A percentile compares a stretch with the other conserved stretches of the same genome.
These are phyloP conservation scores for Colossoma macropomum DNA, from an alignment of 2,113 vertebrate genomes.

Conservation along the genomic window DNA sequence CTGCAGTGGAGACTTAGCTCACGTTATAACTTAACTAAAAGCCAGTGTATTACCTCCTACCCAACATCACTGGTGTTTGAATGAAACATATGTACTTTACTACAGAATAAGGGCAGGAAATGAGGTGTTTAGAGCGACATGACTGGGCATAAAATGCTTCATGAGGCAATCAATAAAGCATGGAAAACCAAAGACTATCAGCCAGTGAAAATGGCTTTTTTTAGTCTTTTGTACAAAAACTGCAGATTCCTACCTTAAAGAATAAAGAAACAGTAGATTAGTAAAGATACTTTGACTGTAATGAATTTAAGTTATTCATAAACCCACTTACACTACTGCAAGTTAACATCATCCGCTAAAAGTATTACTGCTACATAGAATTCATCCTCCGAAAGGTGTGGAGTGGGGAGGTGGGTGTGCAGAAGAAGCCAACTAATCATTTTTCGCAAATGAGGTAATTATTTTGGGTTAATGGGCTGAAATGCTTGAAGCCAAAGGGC, in stretches of 20 bases:
- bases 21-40: no score
- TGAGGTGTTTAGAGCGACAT: no score
- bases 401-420: background rate
- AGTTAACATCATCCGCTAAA: background rate
- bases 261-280: background rate
- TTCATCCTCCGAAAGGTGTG: background rate
- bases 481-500: slow-evolving; percentile 36
- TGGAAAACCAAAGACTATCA: no score
- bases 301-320: no score
- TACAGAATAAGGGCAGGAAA: no score
- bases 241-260: background rate
- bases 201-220: background rate
- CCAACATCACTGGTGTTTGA: no score
- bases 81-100: no score
- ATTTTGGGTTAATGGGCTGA: slow-evolving; percentile 44
- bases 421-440: slow-evolving; percentile 18
- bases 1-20: no score
- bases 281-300: background rate
- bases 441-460: slow-evolving; percentile 43
- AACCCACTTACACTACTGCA: background rate
- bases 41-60: no score
- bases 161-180: background rate
- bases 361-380: slow-evolving; percentile 2
- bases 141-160: no score
- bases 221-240: background rate